phyloP scores from a whole-genome alignment of 2,888 invertebrate genomes.

The Cryptus viduatorius region DNA sequence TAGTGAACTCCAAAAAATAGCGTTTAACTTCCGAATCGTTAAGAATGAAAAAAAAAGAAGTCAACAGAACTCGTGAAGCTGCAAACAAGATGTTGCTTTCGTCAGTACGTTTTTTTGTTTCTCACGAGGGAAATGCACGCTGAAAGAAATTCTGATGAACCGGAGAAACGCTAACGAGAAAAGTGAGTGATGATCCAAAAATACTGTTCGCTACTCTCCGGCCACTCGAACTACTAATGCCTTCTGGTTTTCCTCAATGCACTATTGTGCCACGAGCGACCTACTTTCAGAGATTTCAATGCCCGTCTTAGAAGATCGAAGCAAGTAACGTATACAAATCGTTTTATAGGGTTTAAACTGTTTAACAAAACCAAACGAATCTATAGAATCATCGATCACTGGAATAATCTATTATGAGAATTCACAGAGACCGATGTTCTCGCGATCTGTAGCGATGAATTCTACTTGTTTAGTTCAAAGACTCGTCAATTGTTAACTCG shows the following conservation, averaged over 20 bases:
- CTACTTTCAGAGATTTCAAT: conserved; percentile 55
- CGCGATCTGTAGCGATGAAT: background rate
- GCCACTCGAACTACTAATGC: background rate
- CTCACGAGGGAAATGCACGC: too few species aligned
- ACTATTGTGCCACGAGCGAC: conserved; percentile 28
- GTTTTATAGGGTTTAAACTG: background rate
- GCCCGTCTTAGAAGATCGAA: background rate
- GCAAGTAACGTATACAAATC: background rate
- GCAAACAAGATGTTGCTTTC: too few species aligned
- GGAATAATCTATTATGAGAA: background rate
- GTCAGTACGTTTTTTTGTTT: too few species aligned
- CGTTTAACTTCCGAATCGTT: too few species aligned
- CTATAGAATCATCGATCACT: background rate
- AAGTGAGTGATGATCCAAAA: conserved; percentile 1
- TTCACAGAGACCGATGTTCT: background rate
- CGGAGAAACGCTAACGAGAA: background rate
- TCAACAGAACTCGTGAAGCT: too few species aligned
- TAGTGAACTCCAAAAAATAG: too few species aligned
- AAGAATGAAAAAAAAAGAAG: too few species aligned
- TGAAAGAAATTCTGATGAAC: background rate
- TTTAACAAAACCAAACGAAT: background rate
- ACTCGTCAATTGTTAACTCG: background rate
- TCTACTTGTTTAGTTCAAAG: background rate
- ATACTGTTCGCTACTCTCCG: background rate
- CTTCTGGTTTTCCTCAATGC: conserved; percentile 38